A percentile compares a stretch with the other conserved stretches of the same genome.
Conservation (phyloP, 2,888 invertebrate genomes). For the Tricholauxania praeusta region DNA sequence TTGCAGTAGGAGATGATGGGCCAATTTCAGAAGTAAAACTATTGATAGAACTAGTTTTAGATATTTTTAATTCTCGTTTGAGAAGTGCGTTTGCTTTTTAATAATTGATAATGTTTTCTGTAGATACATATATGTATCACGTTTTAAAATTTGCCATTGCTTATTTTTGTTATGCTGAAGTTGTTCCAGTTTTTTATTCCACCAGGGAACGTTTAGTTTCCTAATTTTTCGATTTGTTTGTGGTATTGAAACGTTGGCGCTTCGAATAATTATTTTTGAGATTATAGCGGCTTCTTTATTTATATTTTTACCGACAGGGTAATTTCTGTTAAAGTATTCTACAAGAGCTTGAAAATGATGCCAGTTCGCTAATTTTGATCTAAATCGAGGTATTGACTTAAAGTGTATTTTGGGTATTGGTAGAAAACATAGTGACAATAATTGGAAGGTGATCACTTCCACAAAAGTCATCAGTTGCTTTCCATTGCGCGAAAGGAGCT, state of each 20-base stretch:
- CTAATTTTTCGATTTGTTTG: too few species aligned
- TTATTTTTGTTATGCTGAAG: too few species aligned
- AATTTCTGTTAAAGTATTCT: neutral
- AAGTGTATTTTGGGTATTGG: neutral
- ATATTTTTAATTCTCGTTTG: too few species aligned
- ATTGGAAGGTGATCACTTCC: constrained; percentile 36
- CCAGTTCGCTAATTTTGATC: neutral
- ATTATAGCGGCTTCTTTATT: constrained; percentile 8
- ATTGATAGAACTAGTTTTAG: too few species aligned
- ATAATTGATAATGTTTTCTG: too few species aligned
- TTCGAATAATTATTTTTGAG: neutral
- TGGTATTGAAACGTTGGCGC: neutral
- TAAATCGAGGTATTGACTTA: neutral
- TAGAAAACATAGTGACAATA: constrained; percentile 17
- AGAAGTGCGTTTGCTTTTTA: too few species aligned
- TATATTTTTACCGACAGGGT: neutral
- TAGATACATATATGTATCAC: too few species aligned
- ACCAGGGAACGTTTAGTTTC: too few species aligned
- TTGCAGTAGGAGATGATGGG: too few species aligned
- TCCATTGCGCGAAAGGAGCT: constrained; percentile 22
- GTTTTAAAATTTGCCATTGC: too few species aligned
- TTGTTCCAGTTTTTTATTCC: too few species aligned
- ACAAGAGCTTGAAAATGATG: neutral
- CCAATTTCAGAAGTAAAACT: too few species aligned
- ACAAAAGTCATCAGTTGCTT: constrained; percentile 17